Evolutionary conservation across 1,140 invertebrate genomes (phyloP).

Genomic region (Cydia amplana): DNA sequence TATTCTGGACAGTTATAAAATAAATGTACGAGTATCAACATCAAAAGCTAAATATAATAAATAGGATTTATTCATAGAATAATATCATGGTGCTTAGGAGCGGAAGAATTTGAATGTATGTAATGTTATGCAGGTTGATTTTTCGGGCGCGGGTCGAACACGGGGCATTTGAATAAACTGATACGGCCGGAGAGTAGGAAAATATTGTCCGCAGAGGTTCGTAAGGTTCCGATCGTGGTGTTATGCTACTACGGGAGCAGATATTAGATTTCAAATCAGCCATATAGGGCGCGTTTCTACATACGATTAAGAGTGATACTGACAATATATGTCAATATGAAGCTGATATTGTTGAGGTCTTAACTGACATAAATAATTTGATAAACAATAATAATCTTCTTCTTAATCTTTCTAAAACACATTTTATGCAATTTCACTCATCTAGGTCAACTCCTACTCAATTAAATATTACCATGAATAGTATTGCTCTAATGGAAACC

Average conservation of each 20-base stretch:
- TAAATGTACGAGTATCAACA: conserved; percentile 2
- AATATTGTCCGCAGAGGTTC: conserved; percentile 73
- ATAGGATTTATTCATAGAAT: conserved; percentile 66
- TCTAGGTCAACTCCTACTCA: too few species aligned
- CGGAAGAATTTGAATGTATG: conserved; percentile 77
- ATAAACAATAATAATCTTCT: too few species aligned
- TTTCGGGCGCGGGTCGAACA: conserved; percentile 73
- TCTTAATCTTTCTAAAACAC: too few species aligned
- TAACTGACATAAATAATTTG: too few species aligned
- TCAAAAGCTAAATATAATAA: not conserved
- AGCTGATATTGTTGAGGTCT: too few species aligned
- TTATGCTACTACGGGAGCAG: conserved; percentile 56
- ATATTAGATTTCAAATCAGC: conserved; percentile 57
- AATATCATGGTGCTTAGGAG: conserved; percentile 65
- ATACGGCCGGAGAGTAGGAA: conserved; percentile 71
- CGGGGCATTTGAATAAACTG: conserved; percentile 77
- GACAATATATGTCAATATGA: too few species aligned
- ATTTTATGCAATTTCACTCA: too few species aligned
- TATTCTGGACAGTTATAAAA: not conserved
- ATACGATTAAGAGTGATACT: too few species aligned
- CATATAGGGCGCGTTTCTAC: too few species aligned
- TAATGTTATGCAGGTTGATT: conserved; percentile 78
- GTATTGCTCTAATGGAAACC: too few species aligned
- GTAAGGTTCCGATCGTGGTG: conserved; percentile 47
- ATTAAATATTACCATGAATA: too few species aligned